Percentiles rank a stretch among this genome's conserved stretches.
Evolutionary conservation across 1,140 invertebrate species (phyloP).

Genomic region (Drosophila sulfurigaster): DNA sequence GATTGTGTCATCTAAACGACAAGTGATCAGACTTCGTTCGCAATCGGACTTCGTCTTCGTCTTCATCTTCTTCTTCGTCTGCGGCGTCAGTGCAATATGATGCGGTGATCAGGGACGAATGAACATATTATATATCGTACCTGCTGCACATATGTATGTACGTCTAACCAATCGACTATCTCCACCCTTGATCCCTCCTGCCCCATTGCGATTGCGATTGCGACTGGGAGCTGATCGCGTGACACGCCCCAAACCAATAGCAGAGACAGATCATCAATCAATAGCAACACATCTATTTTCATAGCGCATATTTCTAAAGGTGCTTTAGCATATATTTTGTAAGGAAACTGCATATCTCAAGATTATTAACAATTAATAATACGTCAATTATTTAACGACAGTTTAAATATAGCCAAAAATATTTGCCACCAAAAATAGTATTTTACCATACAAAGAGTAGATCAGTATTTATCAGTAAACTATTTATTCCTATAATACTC

Average conservation of each 20-base stretch:
- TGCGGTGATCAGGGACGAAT: no score
- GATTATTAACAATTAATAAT: no score
- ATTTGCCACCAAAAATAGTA: no score
- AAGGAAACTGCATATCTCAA: no score
- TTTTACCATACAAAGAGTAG: no score
- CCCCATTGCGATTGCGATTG: neutral
- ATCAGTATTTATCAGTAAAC: no score
- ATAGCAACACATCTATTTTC: neutral
- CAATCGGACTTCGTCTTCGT: neutral
- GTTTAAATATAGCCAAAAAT: no score
- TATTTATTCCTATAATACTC: no score
- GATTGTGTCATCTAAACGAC: slow-evolving; percentile 67
- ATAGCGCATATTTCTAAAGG: no score
- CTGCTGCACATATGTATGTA: neutral
- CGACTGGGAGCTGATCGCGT: neutral
- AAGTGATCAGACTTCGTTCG: slow-evolving; percentile 37
- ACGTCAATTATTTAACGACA: no score
- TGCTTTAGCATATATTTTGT: no score
- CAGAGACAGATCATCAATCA: neutral
- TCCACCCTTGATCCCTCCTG: neutral
- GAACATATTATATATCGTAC: no score
- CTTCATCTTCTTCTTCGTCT: neutral
- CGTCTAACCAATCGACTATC: neutral
- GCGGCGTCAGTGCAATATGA: neutral
- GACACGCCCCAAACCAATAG: neutral